These are phyloP conservation scores for Perdix hodgsoniae DNA, from an alignment of 2,797 vertebrate species.

Conservation along the genomic window DNA sequence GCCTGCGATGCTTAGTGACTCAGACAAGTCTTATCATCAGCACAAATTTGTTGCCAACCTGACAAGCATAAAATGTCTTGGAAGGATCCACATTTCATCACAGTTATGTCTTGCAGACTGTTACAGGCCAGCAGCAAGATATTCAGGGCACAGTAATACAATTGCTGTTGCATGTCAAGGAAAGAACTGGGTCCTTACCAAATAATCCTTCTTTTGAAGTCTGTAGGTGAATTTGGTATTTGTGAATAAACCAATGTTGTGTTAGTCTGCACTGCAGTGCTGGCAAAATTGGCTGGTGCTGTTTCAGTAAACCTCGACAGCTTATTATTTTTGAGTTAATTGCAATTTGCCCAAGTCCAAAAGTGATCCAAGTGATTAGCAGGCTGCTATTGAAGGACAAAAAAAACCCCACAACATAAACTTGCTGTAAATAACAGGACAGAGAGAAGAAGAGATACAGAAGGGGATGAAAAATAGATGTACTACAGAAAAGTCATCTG, in stretches of 20 bases:
- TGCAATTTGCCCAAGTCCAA: not conserved
- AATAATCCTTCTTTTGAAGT: conserved; percentile 1
- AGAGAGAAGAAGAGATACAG: not conserved
- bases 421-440: not conserved
- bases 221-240: not conserved
- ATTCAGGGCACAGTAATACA: not conserved
- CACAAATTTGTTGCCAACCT: conserved; percentile 15
- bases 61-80: conserved; percentile 24
- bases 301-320: not conserved
- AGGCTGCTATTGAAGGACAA: not conserved
- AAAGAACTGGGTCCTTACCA: not conserved
- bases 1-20: conserved; percentile 21
- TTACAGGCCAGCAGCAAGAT: conserved; percentile 20
- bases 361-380: not conserved
- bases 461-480: not conserved
- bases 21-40: conserved; percentile 2
- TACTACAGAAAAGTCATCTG: not conserved
- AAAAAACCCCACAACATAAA: not conserved
- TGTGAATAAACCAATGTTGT: not conserved
- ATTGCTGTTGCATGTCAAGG: not conserved
- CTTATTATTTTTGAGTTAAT: conserved; percentile 17
- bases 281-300: not conserved
- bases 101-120: not conserved
- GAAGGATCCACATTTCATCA: conserved; percentile 12
- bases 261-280: not conserved